Evolutionary conservation across 1,140 invertebrate genomes (phyloP).

Genomic region (Sarcophaga peregrina): DNA sequence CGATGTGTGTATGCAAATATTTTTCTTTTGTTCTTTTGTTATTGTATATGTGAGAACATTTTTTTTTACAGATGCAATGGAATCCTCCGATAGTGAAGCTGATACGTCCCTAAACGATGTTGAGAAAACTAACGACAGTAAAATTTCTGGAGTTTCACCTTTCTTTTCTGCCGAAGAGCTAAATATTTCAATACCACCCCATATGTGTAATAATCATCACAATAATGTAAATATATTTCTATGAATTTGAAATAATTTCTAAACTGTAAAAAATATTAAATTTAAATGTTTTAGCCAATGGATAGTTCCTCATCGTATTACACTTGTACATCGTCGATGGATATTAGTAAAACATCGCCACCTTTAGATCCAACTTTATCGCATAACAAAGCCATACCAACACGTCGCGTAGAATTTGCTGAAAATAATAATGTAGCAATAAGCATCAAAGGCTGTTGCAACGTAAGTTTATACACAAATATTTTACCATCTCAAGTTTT

Average conservation of each 20-base stretch:
- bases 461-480: constrained; percentile 51
- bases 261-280: background rate
- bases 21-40: background rate
- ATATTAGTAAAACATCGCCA: constrained; percentile 59
- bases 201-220: constrained; percentile 4
- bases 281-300: constrained; percentile 48
- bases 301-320: constrained; percentile 63
- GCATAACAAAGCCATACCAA: constrained; percentile 38
- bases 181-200: constrained; percentile 56
- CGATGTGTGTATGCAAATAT: background rate
- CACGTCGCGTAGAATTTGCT: constrained; percentile 55
- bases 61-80: constrained; percentile 49
- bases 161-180: constrained; percentile 68
- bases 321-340: constrained; percentile 57
- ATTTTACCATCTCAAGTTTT: background rate
- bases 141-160: constrained; percentile 68
- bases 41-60: background rate
- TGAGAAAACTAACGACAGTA: constrained; percentile 60
- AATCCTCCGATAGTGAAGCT: constrained; percentile 63
- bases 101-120: constrained; percentile 60
- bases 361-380: constrained; percentile 47
- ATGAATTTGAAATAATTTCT: background rate
- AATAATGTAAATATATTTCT: constrained; percentile 42
- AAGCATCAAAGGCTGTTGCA: constrained; percentile 47
- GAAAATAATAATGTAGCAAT: constrained; percentile 45